These are phyloP conservation scores for Nysson spinosus DNA, from an alignment of 2,888 invertebrate genomes.

Conservation along the genomic window DNA sequence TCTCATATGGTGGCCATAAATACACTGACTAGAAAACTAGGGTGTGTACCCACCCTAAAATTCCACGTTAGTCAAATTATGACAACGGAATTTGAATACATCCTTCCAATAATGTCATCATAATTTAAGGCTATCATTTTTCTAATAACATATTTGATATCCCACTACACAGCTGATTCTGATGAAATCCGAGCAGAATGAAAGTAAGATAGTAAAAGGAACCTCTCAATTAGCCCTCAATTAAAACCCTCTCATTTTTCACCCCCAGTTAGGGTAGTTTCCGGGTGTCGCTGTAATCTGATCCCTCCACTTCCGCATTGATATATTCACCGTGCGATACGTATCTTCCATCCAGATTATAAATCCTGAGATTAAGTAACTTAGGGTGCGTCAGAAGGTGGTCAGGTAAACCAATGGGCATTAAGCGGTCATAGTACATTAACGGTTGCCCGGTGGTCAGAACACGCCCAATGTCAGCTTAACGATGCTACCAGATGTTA, in stretches of 20 bases:
- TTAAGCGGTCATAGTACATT: constrained; percentile 39
- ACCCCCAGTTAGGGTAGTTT: neutral
- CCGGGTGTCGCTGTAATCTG: neutral
- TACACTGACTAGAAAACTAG: too few relatives aligned
- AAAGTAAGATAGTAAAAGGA: too few relatives aligned
- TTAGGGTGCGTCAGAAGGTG: neutral
- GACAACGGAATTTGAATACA: too few relatives aligned
- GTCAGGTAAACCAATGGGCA: constrained; percentile 7
- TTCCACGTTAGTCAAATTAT: too few relatives aligned
- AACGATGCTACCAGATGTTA: constrained; percentile 54
- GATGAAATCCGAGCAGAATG: too few relatives aligned
- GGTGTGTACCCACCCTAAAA: too few relatives aligned
- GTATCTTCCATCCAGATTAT: neutral
- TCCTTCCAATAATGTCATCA: too few relatives aligned
- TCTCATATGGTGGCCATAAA: too few relatives aligned
- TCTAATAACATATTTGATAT: too few relatives aligned
- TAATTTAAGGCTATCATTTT: too few relatives aligned
- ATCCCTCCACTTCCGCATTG: neutral
- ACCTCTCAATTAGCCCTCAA: neutral
- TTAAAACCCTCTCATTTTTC: neutral
- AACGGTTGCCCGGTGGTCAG: constrained; percentile 25
- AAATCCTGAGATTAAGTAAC: constrained; percentile 25
- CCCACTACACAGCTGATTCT: too few relatives aligned
- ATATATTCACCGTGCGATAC: neutral
- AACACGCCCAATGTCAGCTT: constrained; percentile 32